phyloP scores from a whole-genome alignment of 2,888 invertebrate species.

The Venusia cambrica region DNA sequence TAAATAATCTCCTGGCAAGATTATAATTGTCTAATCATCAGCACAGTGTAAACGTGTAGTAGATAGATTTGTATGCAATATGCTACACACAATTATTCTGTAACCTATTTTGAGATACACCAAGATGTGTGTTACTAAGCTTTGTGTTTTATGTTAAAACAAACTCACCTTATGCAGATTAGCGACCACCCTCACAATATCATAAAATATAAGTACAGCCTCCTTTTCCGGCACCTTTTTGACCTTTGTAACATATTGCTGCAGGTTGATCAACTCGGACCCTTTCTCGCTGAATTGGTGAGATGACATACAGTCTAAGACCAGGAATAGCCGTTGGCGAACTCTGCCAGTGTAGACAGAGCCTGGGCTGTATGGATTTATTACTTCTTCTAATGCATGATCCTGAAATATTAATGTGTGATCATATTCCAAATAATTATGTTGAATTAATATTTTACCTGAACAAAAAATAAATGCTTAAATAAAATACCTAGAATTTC shows the following conservation, averaged over 20 bases:
- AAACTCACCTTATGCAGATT: slow-evolving; percentile 84
- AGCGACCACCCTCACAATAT: slow-evolving; percentile 87
- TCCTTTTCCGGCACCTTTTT: slow-evolving; percentile 88
- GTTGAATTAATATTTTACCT: too few species aligned
- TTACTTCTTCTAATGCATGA: slow-evolving; percentile 84
- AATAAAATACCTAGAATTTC: too few species aligned
- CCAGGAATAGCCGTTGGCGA: slow-evolving; percentile 83
- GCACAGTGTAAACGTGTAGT: too few species aligned
- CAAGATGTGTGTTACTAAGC: too few species aligned
- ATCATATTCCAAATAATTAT: too few species aligned
- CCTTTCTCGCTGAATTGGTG: slow-evolving; percentile 83
- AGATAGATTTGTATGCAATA: too few species aligned
- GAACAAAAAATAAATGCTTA: too few species aligned
- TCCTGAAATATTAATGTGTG: slow-evolving; percentile 82
- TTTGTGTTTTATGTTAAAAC: too few species aligned
- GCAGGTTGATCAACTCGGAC: slow-evolving; percentile 84
- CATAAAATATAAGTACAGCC: slow-evolving; percentile 86
- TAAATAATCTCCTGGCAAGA: too few species aligned
- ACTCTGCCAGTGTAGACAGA: slow-evolving; percentile 80
- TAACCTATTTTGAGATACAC: too few species aligned
- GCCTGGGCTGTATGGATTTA: slow-evolving; percentile 66
- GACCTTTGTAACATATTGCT: slow-evolving; percentile 88
- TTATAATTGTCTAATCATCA: too few species aligned
- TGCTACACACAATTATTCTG: too few species aligned
- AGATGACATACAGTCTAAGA: slow-evolving; percentile 86